Evolutionary conservation across 1,140 invertebrate species (phyloP), one percentile per base, ranked within the genome.

Genomic region (Drosophila nebulosa): DNA sequence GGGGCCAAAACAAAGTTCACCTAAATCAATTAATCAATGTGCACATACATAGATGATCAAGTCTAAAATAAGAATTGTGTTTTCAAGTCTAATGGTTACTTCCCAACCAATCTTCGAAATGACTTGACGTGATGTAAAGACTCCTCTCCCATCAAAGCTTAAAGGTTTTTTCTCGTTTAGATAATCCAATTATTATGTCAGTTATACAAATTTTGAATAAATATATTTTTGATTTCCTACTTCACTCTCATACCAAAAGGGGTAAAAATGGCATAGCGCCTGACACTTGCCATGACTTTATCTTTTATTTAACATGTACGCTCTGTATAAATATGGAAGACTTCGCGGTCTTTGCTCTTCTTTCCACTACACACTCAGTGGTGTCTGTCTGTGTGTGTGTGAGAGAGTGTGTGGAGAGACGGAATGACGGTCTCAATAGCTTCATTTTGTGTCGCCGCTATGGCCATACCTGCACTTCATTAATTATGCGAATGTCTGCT

Each of bases 251-350:
- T 7, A 18, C 6, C 39, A 16, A 42, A 42, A 42, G 14, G 39
- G 16, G 6, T 42, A 18, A 42, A 42, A 42, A 46, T 46, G 18
- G 18, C 39, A 46, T 46, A 63, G 57, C 81, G 74, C 74, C 83
- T 88, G 81, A 86, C 81, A 88, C 78, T 86, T 78, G 61, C 64
- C 70, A 55, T 61, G 81, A 46, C 39, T 83, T 86, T 86, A 86
- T 86, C 81, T 86, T 86, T 86, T 86, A 86, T 86, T 86, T 86
- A 86, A 86, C 84, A 78, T 83, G 74, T 74, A 64, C 75, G 74
- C 78, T 83, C 83, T 83, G 83, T 86, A 86, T 86, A 86, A 86
- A 86, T 88, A 88, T 88, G 83, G 75, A 46, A 88, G 60, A 50
- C 75, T 81, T 69, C 58, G 27, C 42, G 55, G 65, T 24, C 24